phyloP scores from a whole-genome alignment of 2,113 vertebrate genomes.

The Peucedramus taeniatus region DNA sequence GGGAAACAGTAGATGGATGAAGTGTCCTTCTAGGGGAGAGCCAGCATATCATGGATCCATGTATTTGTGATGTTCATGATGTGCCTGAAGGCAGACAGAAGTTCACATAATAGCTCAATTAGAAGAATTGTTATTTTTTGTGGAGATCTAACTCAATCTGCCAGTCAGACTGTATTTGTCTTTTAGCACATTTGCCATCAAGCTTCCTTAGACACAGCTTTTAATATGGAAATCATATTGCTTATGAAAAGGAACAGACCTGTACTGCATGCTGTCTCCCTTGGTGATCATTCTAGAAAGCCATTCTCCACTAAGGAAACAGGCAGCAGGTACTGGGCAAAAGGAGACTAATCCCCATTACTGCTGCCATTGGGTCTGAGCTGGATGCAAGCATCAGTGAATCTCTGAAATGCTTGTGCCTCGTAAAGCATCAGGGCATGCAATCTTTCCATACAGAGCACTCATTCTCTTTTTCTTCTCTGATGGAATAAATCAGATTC shows the following conservation, averaged over 20 bases:
- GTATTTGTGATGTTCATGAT: background rate
- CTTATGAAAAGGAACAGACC: background rate
- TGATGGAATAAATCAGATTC: background rate
- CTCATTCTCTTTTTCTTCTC: background rate
- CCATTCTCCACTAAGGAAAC: background rate
- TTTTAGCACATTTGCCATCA: background rate
- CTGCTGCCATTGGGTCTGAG: background rate
- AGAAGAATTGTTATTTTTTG: background rate
- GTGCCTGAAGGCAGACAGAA: background rate
- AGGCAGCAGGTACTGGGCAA: background rate
- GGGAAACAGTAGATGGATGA: fast-evolving
- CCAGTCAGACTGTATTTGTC: background rate
- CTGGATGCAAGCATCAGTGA: background rate
- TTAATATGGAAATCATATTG: background rate
- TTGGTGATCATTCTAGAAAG: background rate
- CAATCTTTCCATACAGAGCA: background rate
- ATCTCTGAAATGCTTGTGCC: background rate
- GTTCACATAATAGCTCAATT: background rate
- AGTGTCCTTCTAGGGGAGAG: background rate
- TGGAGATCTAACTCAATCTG: background rate
- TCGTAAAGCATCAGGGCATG: background rate
- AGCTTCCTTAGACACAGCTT: background rate
- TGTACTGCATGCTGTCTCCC: background rate
- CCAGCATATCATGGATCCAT: background rate
- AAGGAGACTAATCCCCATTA: background rate